A percentile compares a stretch with the other conserved stretches of the same genome.
These are phyloP conservation scores for Xenentodon cancila DNA, from an alignment of 2,797 vertebrate species.

Conservation along the genomic window DNA sequence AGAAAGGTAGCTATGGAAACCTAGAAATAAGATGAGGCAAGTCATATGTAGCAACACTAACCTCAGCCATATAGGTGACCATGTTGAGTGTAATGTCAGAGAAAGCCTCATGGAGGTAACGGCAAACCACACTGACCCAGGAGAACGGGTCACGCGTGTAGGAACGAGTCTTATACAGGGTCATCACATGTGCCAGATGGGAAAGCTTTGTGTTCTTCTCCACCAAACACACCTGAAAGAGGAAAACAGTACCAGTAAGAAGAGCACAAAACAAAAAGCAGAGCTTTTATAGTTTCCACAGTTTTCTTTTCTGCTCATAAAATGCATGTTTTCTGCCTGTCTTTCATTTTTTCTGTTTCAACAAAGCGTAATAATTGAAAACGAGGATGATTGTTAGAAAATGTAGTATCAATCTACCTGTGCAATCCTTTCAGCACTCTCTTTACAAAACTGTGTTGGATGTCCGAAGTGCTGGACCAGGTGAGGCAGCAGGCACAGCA, in stretches of 20 bases:
- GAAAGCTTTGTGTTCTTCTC: slow-evolving; percentile 97
- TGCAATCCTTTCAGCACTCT: slow-evolving; percentile 95
- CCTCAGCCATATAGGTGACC: slow-evolving; percentile 98
- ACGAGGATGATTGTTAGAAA: background rate
- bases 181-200: slow-evolving; percentile 98
- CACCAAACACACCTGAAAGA: slow-evolving; percentile 91
- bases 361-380: background rate
- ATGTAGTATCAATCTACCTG: slow-evolving; percentile 83
- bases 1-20: too few relatives aligned
- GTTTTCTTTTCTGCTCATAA: too few relatives aligned
- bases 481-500: slow-evolving; percentile 96
- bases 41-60: slow-evolving; percentile 46
- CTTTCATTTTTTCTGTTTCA: too few relatives aligned
- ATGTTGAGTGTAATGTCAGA: slow-evolving; percentile 93
- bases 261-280: background rate
- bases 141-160: slow-evolving; percentile 96
- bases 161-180: slow-evolving; percentile 96
- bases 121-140: slow-evolving; percentile 97
- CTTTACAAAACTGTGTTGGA: slow-evolving; percentile 98
- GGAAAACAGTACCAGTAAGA: background rate
- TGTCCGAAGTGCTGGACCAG: slow-evolving; percentile 96
- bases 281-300: too few relatives aligned
- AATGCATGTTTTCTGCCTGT: too few relatives aligned
- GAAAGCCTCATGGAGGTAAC: slow-evolving; percentile 97
- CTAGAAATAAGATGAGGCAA: too few relatives aligned